Evolutionary conservation across 2,797 vertebrate species (phyloP), one percentile per base, ranked within the genome.

Genomic region (Apogon hyalosoma): DNA sequence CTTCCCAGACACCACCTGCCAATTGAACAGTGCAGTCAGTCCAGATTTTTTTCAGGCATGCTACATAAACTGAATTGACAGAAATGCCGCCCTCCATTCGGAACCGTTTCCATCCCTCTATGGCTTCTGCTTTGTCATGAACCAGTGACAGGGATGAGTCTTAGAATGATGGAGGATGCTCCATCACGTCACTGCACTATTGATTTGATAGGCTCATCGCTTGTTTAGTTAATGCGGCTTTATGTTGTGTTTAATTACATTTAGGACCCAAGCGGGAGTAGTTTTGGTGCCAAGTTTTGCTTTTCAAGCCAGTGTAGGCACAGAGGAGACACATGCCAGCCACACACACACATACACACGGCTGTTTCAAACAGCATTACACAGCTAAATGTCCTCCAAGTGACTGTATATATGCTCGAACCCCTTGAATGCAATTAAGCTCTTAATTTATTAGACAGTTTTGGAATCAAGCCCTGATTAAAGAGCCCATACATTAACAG

Each of bases 201-300:
- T 21, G 57, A 84, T 63, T 63, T 40, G 33, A 41, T 42, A 19
- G 66, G 33, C 70, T 73, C 78, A 18, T 69, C n/a, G 43, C 77
- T 83, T 43, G 48, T 88, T 85, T 55, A 63, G 63, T 82, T 79
- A 87, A 84, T 73, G 77, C 68, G 46, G 68, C 79, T 88, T 79
- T 78, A 77, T 77, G 81, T 82, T 79, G 81, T 81, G 64, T 84
- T 85, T 88, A 87, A 90, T 90, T 85, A 87, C 86, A 81, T 85
- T 87, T 73, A 82, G 69, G 80, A 46, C 36, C 64, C 66, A 41
- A 43, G 53, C 9, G 64, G 75, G 77, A 82, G 63, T 11, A 0
- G 41, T 36, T 0, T 9, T 7, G 1, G 33, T 81, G 86, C 80
- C 87, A 87, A 84, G 76, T 59, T 4, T 28, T 53, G 38, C 57